A percentile compares a stretch with the other conserved stretches of the same genome.
These are phyloP conservation scores for Harpagifer antarcticus DNA, from an alignment of 2,797 vertebrate genomes.

Conservation along the genomic window DNA sequence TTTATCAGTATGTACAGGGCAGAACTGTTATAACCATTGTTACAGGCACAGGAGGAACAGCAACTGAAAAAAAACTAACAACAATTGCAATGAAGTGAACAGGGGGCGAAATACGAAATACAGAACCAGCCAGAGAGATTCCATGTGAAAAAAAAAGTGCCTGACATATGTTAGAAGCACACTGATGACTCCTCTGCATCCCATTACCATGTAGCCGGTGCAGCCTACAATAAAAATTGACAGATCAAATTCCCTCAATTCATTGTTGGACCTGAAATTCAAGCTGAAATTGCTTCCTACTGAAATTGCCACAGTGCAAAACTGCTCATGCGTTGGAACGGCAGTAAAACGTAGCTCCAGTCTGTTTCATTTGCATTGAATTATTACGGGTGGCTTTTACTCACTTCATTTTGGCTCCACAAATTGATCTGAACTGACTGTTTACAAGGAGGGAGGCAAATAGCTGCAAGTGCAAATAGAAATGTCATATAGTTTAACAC, in stretches of 20 bases:
- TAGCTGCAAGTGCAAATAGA: conserved; percentile 52
- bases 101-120: too few species aligned
- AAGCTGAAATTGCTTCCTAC: conserved; percentile 52
- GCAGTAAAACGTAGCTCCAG: conserved; percentile 40
- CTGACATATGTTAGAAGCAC: neutral
- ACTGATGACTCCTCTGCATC: conserved; percentile 40
- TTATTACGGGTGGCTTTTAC: conserved; percentile 44
- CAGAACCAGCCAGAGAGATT: neutral
- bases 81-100: neutral
- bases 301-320: conserved; percentile 43
- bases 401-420: conserved; percentile 43
- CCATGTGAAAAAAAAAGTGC: neutral
- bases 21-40: neutral
- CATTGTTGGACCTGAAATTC: conserved; percentile 43
- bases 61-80: neutral
- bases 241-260: conserved; percentile 39
- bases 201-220: conserved; percentile 22
- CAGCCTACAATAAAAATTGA: conserved; percentile 30
- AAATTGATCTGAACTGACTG: conserved; percentile 51
- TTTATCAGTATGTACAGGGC: neutral
- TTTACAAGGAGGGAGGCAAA: conserved; percentile 36
- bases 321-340: conserved; percentile 35
- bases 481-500: conserved; percentile 48
- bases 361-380: conserved; percentile 44
- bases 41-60: neutral